These are phyloP conservation scores for Rhagoletis zephyria DNA, from an alignment of 1,140 invertebrate genomes.

Conservation along the genomic window DNA sequence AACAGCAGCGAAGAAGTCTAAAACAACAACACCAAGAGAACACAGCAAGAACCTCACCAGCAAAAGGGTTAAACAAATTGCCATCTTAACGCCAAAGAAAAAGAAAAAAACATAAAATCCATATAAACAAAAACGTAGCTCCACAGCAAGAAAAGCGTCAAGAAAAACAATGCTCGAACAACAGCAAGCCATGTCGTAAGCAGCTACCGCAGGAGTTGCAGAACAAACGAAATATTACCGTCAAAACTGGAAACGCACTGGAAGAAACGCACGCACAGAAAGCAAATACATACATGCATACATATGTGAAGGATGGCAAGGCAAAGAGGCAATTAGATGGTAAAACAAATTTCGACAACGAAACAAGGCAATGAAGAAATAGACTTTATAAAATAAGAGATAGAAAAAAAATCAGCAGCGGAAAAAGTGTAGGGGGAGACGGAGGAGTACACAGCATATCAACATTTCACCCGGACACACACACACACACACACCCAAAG, in stretches of 20 bases:
- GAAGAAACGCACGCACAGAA: too few relatives aligned
- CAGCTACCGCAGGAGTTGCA: neutral
- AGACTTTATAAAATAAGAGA: neutral
- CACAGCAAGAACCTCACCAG: neutral
- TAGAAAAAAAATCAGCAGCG: neutral
- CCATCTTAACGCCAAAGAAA: neutral
- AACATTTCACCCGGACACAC: neutral
- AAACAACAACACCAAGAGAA: slow-evolving; percentile 54
- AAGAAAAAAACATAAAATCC: neutral
- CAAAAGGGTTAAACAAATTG: slow-evolving; percentile 21
- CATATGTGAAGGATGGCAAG: neutral
- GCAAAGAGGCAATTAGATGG: slow-evolving; percentile 22
- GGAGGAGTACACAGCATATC: neutral
- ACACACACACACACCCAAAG: neutral
- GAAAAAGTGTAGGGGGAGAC: neutral
- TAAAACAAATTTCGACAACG: slow-evolving; percentile 27
- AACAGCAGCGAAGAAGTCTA: neutral
- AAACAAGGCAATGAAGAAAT: slow-evolving; percentile 7
- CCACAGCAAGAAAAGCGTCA: slow-evolving; percentile 18
- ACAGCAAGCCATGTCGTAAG: neutral
- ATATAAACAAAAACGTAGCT: neutral
- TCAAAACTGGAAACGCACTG: neutral
- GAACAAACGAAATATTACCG: neutral
- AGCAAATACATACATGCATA: neutral
- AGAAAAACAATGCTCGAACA: slow-evolving; percentile 17